Conservation (phyloP, 2,888 invertebrate species). For the Rotaria sp. region DNA sequence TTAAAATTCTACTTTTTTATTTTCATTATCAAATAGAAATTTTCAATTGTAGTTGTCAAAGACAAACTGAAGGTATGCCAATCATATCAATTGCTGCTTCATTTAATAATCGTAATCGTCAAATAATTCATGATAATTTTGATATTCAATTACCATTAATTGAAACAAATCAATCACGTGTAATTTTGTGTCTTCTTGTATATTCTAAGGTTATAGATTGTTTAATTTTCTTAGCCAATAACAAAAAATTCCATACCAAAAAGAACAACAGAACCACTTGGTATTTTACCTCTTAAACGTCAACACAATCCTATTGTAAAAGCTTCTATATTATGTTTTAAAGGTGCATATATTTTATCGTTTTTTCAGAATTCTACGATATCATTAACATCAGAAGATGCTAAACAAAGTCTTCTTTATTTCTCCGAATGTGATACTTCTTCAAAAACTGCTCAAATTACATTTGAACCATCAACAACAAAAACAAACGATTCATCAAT, state of each 20-base stretch:
- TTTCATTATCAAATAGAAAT: too few relatives aligned
- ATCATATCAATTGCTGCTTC: conserved; percentile 42
- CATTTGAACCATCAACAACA: not conserved
- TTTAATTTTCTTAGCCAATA: not conserved
- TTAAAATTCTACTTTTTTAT: not conserved
- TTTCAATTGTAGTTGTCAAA: not conserved
- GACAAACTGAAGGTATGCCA: not conserved
- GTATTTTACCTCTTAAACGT: not conserved
- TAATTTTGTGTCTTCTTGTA: not conserved
- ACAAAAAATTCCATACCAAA: not conserved
- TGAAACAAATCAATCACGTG: conserved; percentile 42
- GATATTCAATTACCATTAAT: conserved; percentile 53
- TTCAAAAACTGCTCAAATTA: not conserved
- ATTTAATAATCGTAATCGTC: conserved; percentile 49
- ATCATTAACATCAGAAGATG: not conserved
- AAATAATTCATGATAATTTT: conserved; percentile 50
- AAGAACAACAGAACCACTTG: not conserved
- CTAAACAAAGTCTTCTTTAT: not conserved
- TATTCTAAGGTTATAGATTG: not conserved
- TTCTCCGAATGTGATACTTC: not conserved
- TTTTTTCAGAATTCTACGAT: not conserved
- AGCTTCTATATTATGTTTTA: not conserved
- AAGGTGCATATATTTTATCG: too few relatives aligned
- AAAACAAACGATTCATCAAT: not conserved
- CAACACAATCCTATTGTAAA: not conserved